Base-by-base conservation (phyloP, 2,888 invertebrate species). In the Pyrgus malvae region DNA sequence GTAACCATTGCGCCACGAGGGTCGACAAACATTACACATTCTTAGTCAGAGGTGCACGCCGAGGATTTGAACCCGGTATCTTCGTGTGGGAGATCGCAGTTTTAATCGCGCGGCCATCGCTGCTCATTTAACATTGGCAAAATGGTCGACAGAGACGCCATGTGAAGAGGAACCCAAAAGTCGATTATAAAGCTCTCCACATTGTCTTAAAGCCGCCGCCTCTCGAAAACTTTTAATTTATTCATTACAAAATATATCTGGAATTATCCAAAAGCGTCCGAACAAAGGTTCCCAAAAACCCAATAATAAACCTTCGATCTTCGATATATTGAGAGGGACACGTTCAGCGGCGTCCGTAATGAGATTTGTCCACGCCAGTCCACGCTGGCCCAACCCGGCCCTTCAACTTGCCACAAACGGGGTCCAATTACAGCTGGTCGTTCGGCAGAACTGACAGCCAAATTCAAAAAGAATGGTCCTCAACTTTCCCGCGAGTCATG, bases 401-500 rank as follows among this genome's bases (percentile, higher is more conserved):
- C n/a, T n/a, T n/a, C n/a, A 7, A 14, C 9, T 38, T 11, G 5
- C 3, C 31, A 1, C 12, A 6, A 1, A 11, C 16, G 11, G 12
- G 35, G 74, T 12, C 70, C 80, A 60, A 42, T 14, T 2, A 54
- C 62, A 48, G 67, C 56, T 75, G 79, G 85, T 56, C 62, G 56
- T 17, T 51, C 56, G 21, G 38, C 53, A 55, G 67, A 51, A 78
- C 70, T 80, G 83, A 82, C 81, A 80, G 84, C 69, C 71, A 69
- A 75, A 74, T 80, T 79, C 77, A 80, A 81, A 74, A 76, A 76
- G 74, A 76, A 72, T 70, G 42, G 51, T 44, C 42, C 51, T 67
- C 65, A 64, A 76, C 72, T 74, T 80, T 83, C 78, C 74, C 73
- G 76, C 87, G 67, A 86, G 88, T 88, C 87, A 87, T 80, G 42